Base-by-base conservation (phyloP, 2,113 vertebrate species). In the Rhodinocichla rosea region DNA sequence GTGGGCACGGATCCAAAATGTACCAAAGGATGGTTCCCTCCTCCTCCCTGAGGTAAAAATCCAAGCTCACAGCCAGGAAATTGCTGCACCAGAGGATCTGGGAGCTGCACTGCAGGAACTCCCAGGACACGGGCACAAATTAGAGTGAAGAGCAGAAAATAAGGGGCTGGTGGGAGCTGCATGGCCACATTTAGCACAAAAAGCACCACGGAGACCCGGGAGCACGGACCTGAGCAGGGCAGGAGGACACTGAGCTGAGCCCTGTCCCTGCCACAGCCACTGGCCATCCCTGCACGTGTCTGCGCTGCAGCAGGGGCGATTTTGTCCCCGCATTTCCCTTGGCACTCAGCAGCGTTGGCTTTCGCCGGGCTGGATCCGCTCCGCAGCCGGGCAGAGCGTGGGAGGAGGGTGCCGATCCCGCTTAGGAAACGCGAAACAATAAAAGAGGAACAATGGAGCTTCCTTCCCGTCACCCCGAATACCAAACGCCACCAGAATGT, bases 391-490 rank as follows among this genome's bases (percentile, higher is more conserved):
- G 77, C 83, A 62, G 81, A 81, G 93, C 16, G 35, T 50, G 81
- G 90, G 89, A 89, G 89, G 93, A 91, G 87, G 68, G 52, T 40
- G 83, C 53, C n/a, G 80, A 57, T 52, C 83, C 83, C 1, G 3
- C 83, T 90, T 89, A 33, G 89, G 92, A 93, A 94, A 82, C 56
- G 33, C 75, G 12, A 42, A 94, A 94, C 96, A 96, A 96, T 96
- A 6, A 47, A 49, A 94, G 76, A 91, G 80, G 89, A 96, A 96
- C 93, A 96, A 96, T 89, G 91, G 89, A 92, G 89, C 91, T 76
- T 95, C 89, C 63, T 96, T 86, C 71, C 88, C 71, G 55, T 90
- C 67, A 33, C 91, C 78, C 79, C 2, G 60, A 94, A 94, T 90
- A 79, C 86, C 93, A 73, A 90, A 68, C 3, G 6, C 82, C 88